These are phyloP conservation scores for Frankliniella intonsa DNA, from an alignment of 2,888 invertebrate species.

Conservation along the genomic window DNA sequence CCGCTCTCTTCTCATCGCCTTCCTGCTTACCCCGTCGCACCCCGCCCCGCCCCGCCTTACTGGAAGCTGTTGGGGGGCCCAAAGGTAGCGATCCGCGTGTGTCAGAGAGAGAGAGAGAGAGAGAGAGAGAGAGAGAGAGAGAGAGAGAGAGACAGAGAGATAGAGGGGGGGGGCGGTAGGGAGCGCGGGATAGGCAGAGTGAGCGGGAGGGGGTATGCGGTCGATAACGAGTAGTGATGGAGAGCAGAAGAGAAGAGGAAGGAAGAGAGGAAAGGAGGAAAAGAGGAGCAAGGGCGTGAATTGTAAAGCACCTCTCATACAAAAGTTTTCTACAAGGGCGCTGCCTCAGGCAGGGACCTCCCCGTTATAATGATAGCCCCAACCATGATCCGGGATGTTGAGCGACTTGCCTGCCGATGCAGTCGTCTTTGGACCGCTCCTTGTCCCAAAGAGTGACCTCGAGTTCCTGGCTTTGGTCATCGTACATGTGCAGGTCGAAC, in stretches of 20 bases:
- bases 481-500: conserved; percentile 93
- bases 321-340: too few relatives aligned
- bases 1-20: background rate
- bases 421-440: conserved; percentile 78
- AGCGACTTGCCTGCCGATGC: conserved; percentile 70
- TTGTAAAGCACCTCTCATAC: background rate
- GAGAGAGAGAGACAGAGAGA: conserved; percentile 16
- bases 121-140: background rate
- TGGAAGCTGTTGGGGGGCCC: background rate
- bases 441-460: conserved; percentile 91
- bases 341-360: too few relatives aligned
- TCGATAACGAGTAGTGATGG: background rate
- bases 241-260: background rate
- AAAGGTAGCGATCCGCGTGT: background rate
- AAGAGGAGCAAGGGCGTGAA: background rate
- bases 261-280: background rate
- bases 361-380: too few relatives aligned
- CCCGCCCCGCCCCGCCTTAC: background rate
- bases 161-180: background rate
- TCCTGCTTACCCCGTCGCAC: background rate
- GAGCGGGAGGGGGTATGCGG: background rate
- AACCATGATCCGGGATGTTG: too few relatives aligned
- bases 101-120: background rate
- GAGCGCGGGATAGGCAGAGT: too few relatives aligned
- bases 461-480: conserved; percentile 84